These are phyloP conservation scores for Drosophila pseudoananassae DNA, from an alignment of 1,140 invertebrate species.

Conservation along the genomic window DNA sequence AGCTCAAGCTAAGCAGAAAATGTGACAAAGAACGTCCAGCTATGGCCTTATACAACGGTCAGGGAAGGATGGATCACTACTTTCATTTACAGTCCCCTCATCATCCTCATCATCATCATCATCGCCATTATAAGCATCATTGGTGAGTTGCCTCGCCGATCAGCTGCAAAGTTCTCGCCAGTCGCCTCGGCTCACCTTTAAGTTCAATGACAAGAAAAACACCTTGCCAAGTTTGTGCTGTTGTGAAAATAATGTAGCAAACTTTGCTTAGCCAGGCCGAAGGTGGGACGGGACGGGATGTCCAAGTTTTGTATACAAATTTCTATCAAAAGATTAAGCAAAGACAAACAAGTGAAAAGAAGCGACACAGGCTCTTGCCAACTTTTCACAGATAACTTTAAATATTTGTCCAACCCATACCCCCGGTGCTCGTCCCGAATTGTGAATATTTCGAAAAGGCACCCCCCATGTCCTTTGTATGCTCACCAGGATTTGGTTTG, in stretches of 20 bases:
- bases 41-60: background rate
- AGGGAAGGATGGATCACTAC: background rate
- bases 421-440: background rate
- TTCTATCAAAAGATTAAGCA: slow-evolving; percentile 82
- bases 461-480: slow-evolving; percentile 2
- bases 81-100: background rate
- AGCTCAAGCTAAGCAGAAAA: slow-evolving; percentile 59
- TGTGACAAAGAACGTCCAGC: slow-evolving; percentile 54
- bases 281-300: slow-evolving; percentile 10
- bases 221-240: slow-evolving; percentile 62
- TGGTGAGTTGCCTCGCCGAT: slow-evolving; percentile 43
- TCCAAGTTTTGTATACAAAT: slow-evolving; percentile 78
- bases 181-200: slow-evolving; percentile 37
- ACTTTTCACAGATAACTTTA: slow-evolving; percentile 74
- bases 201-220: slow-evolving; percentile 75
- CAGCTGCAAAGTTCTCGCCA: slow-evolving; percentile 48
- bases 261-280: slow-evolving; percentile 58
- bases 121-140: slow-evolving; percentile 38
- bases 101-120: slow-evolving; percentile 10
- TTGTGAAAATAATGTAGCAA: slow-evolving; percentile 74
- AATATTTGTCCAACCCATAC: slow-evolving; percentile 52
- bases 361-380: slow-evolving; percentile 53
- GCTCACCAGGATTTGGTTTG: slow-evolving; percentile 23
- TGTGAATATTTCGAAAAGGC: slow-evolving; percentile 3
- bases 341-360: slow-evolving; percentile 75